These are phyloP conservation scores for Disparrhopalites patrizii DNA, from an alignment of 2,888 invertebrate genomes.

Conservation along the genomic window DNA sequence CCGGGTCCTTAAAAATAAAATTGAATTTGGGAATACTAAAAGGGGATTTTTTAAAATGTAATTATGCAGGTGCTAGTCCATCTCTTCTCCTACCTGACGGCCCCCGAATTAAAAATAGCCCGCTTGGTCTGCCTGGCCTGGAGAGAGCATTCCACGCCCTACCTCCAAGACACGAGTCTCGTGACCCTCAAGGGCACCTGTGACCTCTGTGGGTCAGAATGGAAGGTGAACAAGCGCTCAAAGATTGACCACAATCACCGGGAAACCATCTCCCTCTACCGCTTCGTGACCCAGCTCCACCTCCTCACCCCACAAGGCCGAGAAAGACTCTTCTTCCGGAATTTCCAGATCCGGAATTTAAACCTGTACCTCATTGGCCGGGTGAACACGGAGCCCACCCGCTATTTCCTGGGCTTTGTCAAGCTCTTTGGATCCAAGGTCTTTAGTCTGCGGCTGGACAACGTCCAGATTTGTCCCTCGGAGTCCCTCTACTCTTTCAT, in stretches of 20 bases:
- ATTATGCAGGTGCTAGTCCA: neutral
- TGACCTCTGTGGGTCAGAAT: constrained; percentile 18
- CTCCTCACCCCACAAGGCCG: neutral
- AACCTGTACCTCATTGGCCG: constrained; percentile 16
- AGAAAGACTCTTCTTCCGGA: constrained; percentile 5
- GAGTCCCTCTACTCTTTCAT: constrained; percentile 7
- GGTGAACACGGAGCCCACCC: constrained; percentile 16
- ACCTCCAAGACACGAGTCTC: constrained; percentile 1
- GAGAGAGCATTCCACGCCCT: constrained; percentile 1
- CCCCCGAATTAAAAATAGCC: constrained; percentile 6
- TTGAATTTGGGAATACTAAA: no score
- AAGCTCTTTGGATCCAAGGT: constrained; percentile 10
- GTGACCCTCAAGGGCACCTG: constrained; percentile 7
- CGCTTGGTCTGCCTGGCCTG: constrained; percentile 10
- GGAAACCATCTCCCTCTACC: constrained; percentile 23
- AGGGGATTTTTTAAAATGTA: neutral
- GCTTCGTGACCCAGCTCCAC: constrained; percentile 1
- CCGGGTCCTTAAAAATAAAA: no score
- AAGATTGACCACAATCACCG: constrained; percentile 10
- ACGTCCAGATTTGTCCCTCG: constrained; percentile 20
- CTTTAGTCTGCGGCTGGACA: neutral
- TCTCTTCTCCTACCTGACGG: constrained; percentile 7
- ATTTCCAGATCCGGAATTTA: neutral
- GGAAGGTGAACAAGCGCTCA: neutral
- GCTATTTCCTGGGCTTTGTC: constrained; percentile 15